Conservation (phyloP, 2,113 vertebrate genomes). For the Phyllostomus discolor region DNA sequence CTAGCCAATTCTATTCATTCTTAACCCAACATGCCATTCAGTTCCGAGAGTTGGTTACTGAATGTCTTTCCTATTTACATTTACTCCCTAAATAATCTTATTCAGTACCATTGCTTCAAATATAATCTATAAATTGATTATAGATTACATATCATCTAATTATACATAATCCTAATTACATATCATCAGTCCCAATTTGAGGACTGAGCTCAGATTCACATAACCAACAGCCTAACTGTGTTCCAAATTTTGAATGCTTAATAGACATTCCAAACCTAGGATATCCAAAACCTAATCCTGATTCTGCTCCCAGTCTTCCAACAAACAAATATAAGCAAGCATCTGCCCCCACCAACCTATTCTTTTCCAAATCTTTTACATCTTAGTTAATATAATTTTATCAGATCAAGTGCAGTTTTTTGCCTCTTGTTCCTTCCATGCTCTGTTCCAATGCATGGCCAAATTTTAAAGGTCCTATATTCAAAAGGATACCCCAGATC, state of each 20-base stretch:
- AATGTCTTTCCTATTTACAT: neutral
- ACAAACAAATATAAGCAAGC: neutral
- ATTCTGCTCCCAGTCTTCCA: neutral
- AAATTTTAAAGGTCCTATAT: neutral
- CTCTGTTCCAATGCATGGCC: neutral
- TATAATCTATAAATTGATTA: neutral
- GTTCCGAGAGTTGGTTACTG: neutral
- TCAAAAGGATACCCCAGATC: neutral
- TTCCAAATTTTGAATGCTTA: neutral
- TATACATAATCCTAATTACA: neutral
- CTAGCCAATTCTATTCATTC: neutral
- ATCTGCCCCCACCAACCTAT: neutral
- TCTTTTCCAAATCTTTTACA: neutral
- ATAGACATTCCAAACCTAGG: neutral
- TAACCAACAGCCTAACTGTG: neutral
- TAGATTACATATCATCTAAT: too few species aligned
- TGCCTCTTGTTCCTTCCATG: neutral
- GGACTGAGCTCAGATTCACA: neutral
- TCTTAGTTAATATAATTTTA: neutral
- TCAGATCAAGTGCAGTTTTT: neutral
- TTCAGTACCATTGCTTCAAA: neutral
- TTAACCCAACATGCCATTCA: neutral
- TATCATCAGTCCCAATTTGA: neutral
- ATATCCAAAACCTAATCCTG: neutral
- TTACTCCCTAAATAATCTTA: neutral